phyloP scores from a whole-genome alignment of 2,888 invertebrate genomes.

The Epinotia bilunana region DNA sequence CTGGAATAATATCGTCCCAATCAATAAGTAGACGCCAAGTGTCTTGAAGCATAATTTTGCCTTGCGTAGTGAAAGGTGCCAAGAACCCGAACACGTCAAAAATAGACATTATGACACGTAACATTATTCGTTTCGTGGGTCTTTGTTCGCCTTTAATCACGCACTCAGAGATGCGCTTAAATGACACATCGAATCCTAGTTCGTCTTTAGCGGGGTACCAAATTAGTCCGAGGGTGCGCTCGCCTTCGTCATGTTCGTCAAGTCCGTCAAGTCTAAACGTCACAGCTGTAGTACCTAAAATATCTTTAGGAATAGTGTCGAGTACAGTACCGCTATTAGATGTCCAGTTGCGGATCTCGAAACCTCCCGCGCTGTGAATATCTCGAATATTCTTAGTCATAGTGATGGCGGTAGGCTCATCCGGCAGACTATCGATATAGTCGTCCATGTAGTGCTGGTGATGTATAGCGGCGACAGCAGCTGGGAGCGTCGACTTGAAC shows the following conservation, averaged over 20 bases:
- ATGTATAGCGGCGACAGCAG: constrained; percentile 4
- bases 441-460: constrained; percentile 6
- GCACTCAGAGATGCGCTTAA: constrained; percentile 16
- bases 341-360: too few species aligned
- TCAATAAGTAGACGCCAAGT: too few species aligned
- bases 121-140: constrained; percentile 15
- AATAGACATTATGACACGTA: constrained; percentile 9
- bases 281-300: too few species aligned
- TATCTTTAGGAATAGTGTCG: neutral
- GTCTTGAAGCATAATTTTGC: neutral
- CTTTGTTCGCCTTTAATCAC: constrained; percentile 12
- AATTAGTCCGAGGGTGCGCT: constrained; percentile 15
- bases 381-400: too few species aligned
- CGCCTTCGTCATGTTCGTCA: constrained; percentile 10
- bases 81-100: constrained; percentile 21
- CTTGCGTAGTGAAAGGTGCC: constrained; percentile 12
- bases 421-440: constrained; percentile 4
- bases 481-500: neutral
- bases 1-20: too few species aligned
- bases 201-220: constrained; percentile 26
- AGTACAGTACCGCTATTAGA: neutral
- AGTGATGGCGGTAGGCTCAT: too few species aligned
- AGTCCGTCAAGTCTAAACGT: too few species aligned
- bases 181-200: constrained; percentile 13
- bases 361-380: too few species aligned